Percentiles rank a stretch among this genome's conserved stretches.
Conservation (phyloP, 2,888 invertebrate genomes). For the Eubasilissa splendida region DNA sequence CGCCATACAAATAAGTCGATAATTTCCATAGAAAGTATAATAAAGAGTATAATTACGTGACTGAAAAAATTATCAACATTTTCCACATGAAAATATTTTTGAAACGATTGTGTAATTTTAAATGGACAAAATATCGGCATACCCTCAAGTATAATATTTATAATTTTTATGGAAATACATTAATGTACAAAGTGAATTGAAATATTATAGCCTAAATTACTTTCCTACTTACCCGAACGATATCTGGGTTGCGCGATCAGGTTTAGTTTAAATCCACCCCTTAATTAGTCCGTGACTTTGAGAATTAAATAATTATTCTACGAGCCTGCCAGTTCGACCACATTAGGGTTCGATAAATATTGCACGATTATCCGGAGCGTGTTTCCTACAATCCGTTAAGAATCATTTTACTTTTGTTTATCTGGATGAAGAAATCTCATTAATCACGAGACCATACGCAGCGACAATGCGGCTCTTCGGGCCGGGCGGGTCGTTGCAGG, state of each 20-base stretch:
- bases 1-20: no score
- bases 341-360: not conserved
- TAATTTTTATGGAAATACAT: no score
- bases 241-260: constrained; percentile 7
- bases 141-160: no score
- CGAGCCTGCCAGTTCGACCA: not conserved
- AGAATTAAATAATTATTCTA: constrained; percentile 4
- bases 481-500: constrained; percentile 38
- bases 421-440: not conserved
- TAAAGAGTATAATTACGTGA: no score
- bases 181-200: no score
- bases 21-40: no score
- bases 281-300: constrained; percentile 16
- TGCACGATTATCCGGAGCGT: not conserved
- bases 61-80: no score
- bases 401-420: not conserved
- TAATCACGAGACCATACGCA: not conserved
- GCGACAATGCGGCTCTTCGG: constrained; percentile 39
- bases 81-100: no score
- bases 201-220: not conserved
- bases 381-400: no score
- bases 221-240: not conserved
- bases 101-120: no score
- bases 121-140: no score
- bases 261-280: constrained; percentile 8